phyloP scores from a whole-genome alignment of 2,888 invertebrate genomes.

The Lasioglossum leucozonium region DNA sequence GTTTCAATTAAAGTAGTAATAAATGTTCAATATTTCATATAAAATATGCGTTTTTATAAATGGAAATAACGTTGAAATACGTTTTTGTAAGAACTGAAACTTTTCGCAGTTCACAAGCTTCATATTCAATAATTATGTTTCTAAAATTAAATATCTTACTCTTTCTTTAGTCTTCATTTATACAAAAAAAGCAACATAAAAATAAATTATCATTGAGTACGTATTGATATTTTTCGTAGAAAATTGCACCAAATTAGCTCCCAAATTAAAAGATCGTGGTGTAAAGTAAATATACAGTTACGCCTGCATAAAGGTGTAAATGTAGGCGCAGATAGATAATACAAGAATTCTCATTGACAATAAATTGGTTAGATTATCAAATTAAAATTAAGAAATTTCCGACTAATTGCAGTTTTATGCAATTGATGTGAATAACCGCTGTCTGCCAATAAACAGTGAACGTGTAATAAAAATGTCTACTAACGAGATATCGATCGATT shows the following conservation, averaged over 20 bases:
- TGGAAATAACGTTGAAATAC: too few species aligned
- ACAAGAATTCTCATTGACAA: background rate
- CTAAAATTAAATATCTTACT: background rate
- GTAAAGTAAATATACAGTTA: background rate
- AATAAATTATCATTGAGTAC: background rate
- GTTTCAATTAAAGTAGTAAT: background rate
- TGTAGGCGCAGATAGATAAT: background rate
- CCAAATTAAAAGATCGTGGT: background rate
- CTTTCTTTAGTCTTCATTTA: too few species aligned
- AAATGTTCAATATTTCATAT: background rate
- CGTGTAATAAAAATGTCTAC: background rate
- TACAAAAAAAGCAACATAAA: background rate
- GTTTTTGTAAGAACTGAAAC: background rate
- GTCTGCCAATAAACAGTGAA: background rate
- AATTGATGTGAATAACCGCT: background rate
- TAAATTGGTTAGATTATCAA: background rate
- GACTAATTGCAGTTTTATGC: background rate
- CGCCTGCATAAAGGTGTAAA: background rate
- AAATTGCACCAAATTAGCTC: background rate
- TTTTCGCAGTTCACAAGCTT: background rate
- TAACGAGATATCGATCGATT: slow-evolving; percentile 28
- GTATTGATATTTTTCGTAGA: background rate
- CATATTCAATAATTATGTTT: too few species aligned
- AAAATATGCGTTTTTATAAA: background rate
- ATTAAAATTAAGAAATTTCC: background rate